These are phyloP conservation scores for Clupea harengus DNA, from an alignment of 2,113 vertebrate genomes.

Conservation along the genomic window DNA sequence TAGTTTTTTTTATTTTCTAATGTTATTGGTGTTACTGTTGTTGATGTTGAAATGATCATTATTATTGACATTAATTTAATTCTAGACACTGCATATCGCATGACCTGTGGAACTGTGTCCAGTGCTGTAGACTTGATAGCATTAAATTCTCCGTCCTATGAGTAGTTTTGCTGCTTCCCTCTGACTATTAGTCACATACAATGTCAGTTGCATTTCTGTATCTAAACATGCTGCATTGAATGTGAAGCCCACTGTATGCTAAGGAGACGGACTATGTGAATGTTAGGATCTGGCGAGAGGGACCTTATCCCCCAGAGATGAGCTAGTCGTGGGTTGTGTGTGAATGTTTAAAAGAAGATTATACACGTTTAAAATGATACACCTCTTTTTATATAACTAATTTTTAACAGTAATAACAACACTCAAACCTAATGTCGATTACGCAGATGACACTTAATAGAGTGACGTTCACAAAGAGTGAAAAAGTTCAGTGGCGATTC, in stretches of 20 bases:
- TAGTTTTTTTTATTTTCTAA: conserved; percentile 60
- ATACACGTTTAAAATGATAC: neutral
- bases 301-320: neutral
- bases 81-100: conserved; percentile 88
- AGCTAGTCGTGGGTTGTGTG: neutral
- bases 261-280: neutral
- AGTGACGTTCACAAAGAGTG: neutral
- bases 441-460: neutral
- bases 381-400: neutral
- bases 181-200: conserved; percentile 66
- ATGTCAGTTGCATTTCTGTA: conserved; percentile 52
- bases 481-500: neutral
- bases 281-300: neutral
- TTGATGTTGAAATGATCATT: conserved; percentile 54
- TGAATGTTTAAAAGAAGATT: neutral
- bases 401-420: neutral
- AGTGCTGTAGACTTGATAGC: conserved; percentile 85
- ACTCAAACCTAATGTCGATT: neutral
- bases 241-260: neutral
- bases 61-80: conserved; percentile 63
- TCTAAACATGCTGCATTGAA: conserved; percentile 26
- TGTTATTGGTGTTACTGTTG: conserved; percentile 71
- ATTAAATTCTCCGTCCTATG: conserved; percentile 71
- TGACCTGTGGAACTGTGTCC: conserved; percentile 86
- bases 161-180: conserved; percentile 53